Evolutionary conservation across 2,113 vertebrate species (phyloP).

Genomic region (Hydropotes inermis): DNA sequence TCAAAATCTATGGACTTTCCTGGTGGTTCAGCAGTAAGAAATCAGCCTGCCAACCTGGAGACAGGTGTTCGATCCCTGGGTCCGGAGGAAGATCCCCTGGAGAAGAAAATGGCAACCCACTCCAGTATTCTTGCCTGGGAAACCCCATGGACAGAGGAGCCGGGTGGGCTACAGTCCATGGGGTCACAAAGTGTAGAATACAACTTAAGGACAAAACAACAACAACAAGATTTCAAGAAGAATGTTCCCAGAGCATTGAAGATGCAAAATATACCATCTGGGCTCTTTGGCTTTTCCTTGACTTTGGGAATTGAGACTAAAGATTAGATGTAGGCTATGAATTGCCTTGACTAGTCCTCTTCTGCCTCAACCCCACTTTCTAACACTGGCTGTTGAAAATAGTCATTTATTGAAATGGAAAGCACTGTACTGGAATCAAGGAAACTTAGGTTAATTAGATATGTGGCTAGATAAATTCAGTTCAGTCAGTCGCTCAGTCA

Average conservation of each 20-base stretch:
- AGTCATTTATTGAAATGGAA: background rate
- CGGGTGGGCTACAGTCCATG: background rate
- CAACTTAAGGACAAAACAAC: background rate
- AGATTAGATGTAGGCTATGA: background rate
- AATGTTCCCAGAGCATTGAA: slow-evolving; percentile 6
- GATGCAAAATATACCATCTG: background rate
- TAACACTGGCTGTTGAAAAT: slow-evolving; percentile 27
- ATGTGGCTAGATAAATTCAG: background rate
- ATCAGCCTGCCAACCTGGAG: background rate
- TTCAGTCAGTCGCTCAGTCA: background rate
- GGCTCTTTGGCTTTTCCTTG: background rate
- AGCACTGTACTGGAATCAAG: background rate
- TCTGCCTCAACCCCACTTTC: background rate
- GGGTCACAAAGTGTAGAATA: background rate
- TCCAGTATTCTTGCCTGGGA: background rate
- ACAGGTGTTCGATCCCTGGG: background rate
- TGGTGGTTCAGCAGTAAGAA: background rate
- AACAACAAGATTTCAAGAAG: background rate
- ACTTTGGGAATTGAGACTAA: background rate
- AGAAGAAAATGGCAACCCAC: background rate
- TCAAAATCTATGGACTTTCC: background rate
- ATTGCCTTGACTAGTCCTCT: slow-evolving; percentile 20
- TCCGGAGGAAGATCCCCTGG: background rate
- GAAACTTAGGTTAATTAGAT: background rate
- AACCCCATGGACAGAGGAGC: background rate